Evolutionary conservation across 2,113 vertebrate species (phyloP), one percentile per base, ranked within the genome.

Genomic region (Platichthys stellatus): DNA sequence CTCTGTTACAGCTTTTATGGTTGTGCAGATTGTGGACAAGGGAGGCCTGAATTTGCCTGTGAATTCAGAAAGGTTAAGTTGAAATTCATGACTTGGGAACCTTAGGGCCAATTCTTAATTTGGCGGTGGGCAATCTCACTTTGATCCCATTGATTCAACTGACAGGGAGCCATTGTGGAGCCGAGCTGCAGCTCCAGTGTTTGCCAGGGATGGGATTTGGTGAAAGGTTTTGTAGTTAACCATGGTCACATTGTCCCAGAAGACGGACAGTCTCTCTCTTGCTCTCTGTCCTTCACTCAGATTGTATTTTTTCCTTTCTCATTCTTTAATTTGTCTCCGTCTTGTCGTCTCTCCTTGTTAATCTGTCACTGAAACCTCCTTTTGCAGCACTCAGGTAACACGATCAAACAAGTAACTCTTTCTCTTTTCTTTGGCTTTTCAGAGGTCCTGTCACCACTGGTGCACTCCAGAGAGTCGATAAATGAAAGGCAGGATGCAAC

Each of bases 111-210:
- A 61, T 69, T 74, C 59, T 74, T 67, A 64, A 85, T 84, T 84
- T 72, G 68, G 9, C 14, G 5, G 58, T 73, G 67, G 76, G 58
- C 5, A 66, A 83, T 80, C 56, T 45, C 63, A 53, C 84, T 80
- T 87, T 86, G 80, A 88, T 83, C 75, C 4, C 65, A 10, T 70
- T 67, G 78, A 58, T 81, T 62, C 45, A 57, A 69, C 59, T 68
- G 79, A 79, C 71, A 76, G 53, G 47, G 65, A 35, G 70, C 53
- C 69, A 68, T 69, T 79, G 72, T 79, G 69, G 26, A 74, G 67
- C 26, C 17, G 35, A 40, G 40, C 62, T 62, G 72, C 57, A 63
- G 51, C 64, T 38, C 64, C 80, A 53, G 73, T 51, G 69, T 82
- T 77, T 71, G 76, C 59, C 74, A 51, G 47, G 47, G 47, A 51